Evolutionary conservation across 2,797 vertebrate species (phyloP).

Genomic region (Lacerta viridis): DNA sequence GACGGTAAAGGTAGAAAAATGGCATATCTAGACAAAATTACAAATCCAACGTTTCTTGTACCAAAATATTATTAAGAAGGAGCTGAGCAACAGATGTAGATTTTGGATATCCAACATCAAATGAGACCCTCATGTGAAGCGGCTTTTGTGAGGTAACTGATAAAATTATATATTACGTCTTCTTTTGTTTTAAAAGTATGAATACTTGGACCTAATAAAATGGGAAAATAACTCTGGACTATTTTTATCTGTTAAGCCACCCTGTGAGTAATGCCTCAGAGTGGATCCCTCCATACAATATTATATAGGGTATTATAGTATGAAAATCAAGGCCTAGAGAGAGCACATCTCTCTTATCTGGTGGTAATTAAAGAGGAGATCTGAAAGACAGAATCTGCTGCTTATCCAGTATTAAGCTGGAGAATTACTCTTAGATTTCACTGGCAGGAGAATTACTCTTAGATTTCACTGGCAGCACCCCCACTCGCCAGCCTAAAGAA

Average conservation of each 20-base stretch:
- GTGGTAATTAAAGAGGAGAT: rapidly evolving
- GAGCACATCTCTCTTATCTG: not conserved
- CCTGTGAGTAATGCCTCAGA: not conserved
- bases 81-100: not conserved
- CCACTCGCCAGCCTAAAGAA: no score
- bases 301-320: not conserved
- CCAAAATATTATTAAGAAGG: not conserved
- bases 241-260: not conserved
- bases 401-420: not conserved
- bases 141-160: not conserved
- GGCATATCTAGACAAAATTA: not conserved
- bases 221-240: not conserved
- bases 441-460: not conserved
- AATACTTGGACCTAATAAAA: not conserved
- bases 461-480: not conserved
- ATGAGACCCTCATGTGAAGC: not conserved
- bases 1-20: not conserved
- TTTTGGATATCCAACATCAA: not conserved
- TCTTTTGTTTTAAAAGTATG: not conserved
- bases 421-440: not conserved
- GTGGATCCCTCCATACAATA: not conserved
- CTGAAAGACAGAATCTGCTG: not conserved
- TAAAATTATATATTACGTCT: not conserved
- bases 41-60: not conserved
- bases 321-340: not conserved